Percentiles rank a stretch among this genome's conserved stretches.
These are phyloP conservation scores for Hoplias malabaricus DNA, from an alignment of 2,113 vertebrate species.

Conservation along the genomic window DNA sequence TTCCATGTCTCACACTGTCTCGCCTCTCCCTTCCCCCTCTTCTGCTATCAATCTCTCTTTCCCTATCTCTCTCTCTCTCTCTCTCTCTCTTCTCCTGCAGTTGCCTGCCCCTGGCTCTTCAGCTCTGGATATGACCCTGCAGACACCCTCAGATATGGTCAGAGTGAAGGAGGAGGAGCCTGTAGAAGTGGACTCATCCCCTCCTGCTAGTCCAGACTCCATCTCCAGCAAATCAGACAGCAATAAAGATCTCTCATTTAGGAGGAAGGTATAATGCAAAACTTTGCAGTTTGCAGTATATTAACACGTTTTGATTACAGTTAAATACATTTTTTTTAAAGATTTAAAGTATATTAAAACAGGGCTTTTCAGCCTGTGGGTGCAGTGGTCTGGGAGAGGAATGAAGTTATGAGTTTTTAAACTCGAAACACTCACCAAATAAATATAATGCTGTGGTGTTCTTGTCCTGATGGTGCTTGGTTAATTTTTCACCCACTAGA, in stretches of 20 bases:
- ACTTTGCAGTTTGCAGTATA: background rate
- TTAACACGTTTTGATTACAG: background rate
- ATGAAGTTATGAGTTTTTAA: no score
- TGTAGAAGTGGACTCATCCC: constrained; percentile 89
- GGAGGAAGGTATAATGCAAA: constrained; percentile 62
- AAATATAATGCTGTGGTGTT: no score
- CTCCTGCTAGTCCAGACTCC: constrained; percentile 83
- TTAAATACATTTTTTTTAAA: background rate
- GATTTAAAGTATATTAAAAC: background rate
- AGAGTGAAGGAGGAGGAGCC: constrained; percentile 90
- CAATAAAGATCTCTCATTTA: constrained; percentile 55
- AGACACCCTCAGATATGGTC: constrained; percentile 81
- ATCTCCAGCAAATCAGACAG: constrained; percentile 71
- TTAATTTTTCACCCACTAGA: no score
- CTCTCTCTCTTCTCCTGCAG: constrained; percentile 44
- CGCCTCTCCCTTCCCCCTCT: background rate
- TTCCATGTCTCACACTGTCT: constrained; percentile 36
- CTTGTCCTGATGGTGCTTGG: no score
- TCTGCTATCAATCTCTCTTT: background rate
- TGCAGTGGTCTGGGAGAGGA: no score
- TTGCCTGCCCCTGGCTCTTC: constrained; percentile 69
- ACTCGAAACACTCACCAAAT: no score
- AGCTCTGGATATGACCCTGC: constrained; percentile 90
- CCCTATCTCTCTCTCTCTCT: constrained; percentile 8
- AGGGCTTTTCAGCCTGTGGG: no score